Percentiles rank a stretch among this genome's conserved stretches.
These are phyloP conservation scores for Mormoops blainvillei DNA, from an alignment of 2,113 vertebrate genomes.

Conservation along the genomic window DNA sequence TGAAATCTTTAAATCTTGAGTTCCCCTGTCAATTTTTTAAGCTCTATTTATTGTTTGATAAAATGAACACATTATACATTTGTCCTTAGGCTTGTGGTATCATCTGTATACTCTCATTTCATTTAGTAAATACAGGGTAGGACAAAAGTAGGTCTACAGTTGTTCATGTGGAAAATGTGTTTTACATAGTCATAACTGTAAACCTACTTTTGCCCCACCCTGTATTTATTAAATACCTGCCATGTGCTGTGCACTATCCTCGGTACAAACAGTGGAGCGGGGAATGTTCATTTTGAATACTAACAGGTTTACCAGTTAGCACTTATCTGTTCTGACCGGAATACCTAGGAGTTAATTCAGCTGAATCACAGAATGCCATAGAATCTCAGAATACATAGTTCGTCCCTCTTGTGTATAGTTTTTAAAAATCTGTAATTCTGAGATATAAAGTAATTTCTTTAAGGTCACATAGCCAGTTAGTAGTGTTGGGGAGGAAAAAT, in stretches of 20 bases:
- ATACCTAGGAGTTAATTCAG: not conserved
- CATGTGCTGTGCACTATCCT: not conserved
- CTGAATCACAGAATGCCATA: not conserved
- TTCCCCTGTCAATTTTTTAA: not conserved
- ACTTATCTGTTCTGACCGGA: not conserved
- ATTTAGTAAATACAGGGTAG: not conserved
- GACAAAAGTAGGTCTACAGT: no score
- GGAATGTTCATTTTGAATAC: not conserved
- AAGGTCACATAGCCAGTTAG: not conserved
- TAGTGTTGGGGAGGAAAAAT: not conserved
- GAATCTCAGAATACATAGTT: not conserved
- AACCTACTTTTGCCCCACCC: no score
- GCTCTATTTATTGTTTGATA: not conserved
- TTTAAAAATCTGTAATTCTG: not conserved
- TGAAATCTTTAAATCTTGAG: no score
- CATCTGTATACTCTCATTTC: not conserved
- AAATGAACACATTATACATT: not conserved
- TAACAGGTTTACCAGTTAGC: not conserved
- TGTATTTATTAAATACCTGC: not conserved
- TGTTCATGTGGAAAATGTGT: no score
- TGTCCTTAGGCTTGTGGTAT: not conserved
- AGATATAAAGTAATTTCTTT: not conserved
- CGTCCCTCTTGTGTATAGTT: not conserved
- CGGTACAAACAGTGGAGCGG: not conserved
- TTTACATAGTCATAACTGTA: no score